These are phyloP conservation scores for Neolamprologus multifasciatus DNA, from an alignment of 2,797 vertebrate species.

Conservation along the genomic window DNA sequence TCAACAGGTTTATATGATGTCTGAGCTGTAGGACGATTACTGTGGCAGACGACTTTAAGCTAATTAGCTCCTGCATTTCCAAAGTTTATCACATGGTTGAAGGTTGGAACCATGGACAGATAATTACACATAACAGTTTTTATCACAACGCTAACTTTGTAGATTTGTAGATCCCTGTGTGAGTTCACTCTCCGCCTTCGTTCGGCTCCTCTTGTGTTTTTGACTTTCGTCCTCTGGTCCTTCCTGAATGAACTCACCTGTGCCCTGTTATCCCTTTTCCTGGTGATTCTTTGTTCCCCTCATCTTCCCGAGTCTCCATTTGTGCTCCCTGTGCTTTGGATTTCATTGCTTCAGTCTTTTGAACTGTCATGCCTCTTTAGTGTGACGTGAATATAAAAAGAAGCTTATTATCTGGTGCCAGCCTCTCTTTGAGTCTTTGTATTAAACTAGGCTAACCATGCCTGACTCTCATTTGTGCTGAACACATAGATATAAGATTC, in stretches of 20 bases:
- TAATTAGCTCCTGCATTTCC: background rate
- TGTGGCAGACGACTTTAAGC: background rate
- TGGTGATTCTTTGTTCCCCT: background rate
- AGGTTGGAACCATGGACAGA: background rate
- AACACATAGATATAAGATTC: background rate
- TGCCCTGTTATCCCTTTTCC: background rate
- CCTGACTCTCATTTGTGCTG: background rate
- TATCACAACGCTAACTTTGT: background rate
- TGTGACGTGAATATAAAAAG: background rate
- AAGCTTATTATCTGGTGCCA: background rate
- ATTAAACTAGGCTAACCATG: background rate
- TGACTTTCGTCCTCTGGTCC: background rate
- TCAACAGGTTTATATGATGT: background rate
- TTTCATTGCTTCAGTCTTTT: background rate
- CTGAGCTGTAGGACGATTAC: fast-evolving
- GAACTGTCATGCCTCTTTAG: background rate
- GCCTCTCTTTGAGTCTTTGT: background rate
- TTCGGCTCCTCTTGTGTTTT: background rate
- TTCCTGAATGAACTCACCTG: background rate
- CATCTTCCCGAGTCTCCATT: background rate
- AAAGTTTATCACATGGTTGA: background rate
- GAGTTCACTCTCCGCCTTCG: background rate
- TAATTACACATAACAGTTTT: background rate
- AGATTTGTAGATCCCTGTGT: background rate
- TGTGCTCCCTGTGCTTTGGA: background rate